Conservation (phyloP, 2,113 vertebrate genomes). For the Uropsilus gracilis region DNA sequence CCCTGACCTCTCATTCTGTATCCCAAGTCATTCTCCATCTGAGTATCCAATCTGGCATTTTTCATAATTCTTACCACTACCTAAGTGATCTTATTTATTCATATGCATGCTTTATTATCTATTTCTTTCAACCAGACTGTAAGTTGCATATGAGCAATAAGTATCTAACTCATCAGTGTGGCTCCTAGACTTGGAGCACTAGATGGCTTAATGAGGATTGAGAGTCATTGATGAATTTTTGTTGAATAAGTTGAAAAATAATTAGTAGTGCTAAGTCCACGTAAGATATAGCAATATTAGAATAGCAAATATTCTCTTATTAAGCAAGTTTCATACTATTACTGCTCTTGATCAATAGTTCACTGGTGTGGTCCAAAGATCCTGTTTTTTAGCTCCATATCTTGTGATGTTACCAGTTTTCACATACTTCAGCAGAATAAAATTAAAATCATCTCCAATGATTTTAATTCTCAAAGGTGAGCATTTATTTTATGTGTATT, state of each 20-base stretch:
- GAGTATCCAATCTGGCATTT: neutral
- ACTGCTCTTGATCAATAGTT: neutral
- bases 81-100: neutral
- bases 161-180: neutral
- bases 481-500: slow-evolving; percentile 15
- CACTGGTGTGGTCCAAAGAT: neutral
- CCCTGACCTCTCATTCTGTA: neutral
- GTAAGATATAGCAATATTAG: no score
- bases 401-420: neutral
- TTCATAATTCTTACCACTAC: neutral
- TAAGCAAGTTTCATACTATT: slow-evolving; percentile 36
- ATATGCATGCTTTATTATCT: neutral
- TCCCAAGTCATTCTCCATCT: neutral
- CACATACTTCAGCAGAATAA: slow-evolving; percentile 15
- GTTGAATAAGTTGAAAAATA: neutral
- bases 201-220: neutral
- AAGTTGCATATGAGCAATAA: neutral
- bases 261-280: neutral
- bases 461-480: slow-evolving; percentile 1
- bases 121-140: neutral
- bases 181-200: neutral
- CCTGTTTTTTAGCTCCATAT: neutral
- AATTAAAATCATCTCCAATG: neutral
- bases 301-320: slow-evolving; percentile 11
- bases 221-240: neutral